phyloP scores from a whole-genome alignment of 2,113 vertebrate species.

The Nannospalax galili region DNA sequence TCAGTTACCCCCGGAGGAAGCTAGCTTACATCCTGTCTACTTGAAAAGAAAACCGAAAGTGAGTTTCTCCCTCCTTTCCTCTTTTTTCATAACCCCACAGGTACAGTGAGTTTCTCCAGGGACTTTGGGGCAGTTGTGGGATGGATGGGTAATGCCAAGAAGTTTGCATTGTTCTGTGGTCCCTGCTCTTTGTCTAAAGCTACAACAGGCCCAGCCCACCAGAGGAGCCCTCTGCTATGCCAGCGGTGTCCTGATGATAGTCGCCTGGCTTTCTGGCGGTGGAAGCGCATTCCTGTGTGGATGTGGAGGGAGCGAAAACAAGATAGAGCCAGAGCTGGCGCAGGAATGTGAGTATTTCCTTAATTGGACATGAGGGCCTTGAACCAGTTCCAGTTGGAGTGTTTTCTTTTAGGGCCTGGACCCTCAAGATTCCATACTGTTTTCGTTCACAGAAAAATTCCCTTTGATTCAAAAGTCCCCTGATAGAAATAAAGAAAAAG shows the following conservation, averaged over 20 bases:
- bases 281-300: slow-evolving; percentile 27
- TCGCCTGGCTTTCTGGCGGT: slow-evolving; percentile 63
- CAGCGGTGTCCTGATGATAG: slow-evolving; percentile 58
- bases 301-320: slow-evolving; percentile 47
- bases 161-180: not conserved
- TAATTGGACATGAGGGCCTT: slow-evolving; percentile 78
- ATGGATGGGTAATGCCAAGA: not conserved
- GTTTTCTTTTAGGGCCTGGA: slow-evolving; percentile 75
- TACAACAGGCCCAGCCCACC: slow-evolving; percentile 7
- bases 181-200: not conserved
- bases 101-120: not conserved
- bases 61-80: slow-evolving; percentile 30
- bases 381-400: slow-evolving; percentile 71
- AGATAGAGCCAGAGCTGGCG: slow-evolving; percentile 33
- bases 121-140: no score
- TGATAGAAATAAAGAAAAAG: slow-evolving; percentile 67
- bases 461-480: slow-evolving; percentile 72
- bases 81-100: slow-evolving; percentile 2
- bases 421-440: slow-evolving; percentile 67
- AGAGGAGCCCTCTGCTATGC: not conserved
- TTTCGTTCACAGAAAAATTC: slow-evolving; percentile 68
- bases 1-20: slow-evolving; percentile 59
- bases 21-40: slow-evolving; percentile 63
- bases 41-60: slow-evolving; percentile 77
- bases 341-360: slow-evolving; percentile 75